Percentiles rank a stretch among this genome's conserved stretches.
phyloP scores from a whole-genome alignment of 2,113 vertebrate genomes.

The Perognathus longimembris region DNA sequence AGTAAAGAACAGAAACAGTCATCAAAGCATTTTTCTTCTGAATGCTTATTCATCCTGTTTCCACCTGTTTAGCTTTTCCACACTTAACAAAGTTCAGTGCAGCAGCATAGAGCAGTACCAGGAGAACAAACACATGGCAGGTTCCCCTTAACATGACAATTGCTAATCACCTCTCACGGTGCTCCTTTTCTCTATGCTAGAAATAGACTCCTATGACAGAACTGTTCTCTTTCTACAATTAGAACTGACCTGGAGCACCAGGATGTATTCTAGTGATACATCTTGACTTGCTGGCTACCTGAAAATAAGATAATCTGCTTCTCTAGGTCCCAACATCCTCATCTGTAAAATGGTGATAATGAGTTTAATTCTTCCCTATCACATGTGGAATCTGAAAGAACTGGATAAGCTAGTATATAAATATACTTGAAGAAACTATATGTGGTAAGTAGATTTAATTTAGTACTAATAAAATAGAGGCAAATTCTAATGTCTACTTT shows the following conservation, averaged over 20 bases:
- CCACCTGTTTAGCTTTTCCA: background rate
- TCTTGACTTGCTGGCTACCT: background rate
- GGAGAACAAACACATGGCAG: background rate
- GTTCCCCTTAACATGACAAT: background rate
- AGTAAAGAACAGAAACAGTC: background rate
- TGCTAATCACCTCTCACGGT: background rate
- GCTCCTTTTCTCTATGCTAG: conserved; percentile 23
- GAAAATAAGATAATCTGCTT: background rate
- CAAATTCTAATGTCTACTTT: background rate
- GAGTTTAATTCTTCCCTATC: background rate
- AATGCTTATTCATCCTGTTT: background rate
- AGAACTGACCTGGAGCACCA: background rate
- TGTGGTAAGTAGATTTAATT: background rate
- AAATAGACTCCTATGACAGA: background rate
- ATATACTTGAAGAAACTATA: background rate
- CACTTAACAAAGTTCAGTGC: background rate
- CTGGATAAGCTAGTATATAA: background rate
- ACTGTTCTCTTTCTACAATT: background rate
- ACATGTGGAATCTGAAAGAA: background rate
- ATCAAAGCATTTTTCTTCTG: background rate
- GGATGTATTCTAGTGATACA: background rate
- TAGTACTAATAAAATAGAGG: background rate
- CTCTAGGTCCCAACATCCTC: background rate
- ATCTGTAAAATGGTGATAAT: background rate
- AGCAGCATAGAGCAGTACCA: background rate